phyloP scores from a whole-genome alignment of 2,888 invertebrate genomes.

The Hemistola chrysoprasaria region DNA sequence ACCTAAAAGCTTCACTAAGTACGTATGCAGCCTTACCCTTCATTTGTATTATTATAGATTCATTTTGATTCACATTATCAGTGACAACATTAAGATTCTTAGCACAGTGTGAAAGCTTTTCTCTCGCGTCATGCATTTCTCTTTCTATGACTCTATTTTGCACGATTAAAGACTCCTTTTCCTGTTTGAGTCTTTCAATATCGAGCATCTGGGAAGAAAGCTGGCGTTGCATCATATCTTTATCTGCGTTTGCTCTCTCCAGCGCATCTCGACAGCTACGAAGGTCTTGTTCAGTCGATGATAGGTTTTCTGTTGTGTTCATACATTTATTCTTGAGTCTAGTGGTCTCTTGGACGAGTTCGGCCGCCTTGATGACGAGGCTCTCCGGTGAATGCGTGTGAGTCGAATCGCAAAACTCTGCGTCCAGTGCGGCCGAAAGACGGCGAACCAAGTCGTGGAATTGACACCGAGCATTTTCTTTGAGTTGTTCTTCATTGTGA shows the following conservation, averaged over 20 bases:
- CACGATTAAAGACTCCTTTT: conserved; percentile 88
- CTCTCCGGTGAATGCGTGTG: conserved; percentile 86
- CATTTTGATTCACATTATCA: conserved; percentile 86
- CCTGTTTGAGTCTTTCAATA: conserved; percentile 87
- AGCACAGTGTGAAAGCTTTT: conserved; percentile 84
- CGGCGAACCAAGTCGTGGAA: conserved; percentile 88
- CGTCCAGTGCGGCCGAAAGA: conserved; percentile 86
- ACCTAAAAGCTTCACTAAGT: background rate
- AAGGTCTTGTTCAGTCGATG: conserved; percentile 84
- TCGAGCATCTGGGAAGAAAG: conserved; percentile 87
- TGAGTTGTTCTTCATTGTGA: conserved; percentile 87
- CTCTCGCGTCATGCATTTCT: conserved; percentile 86
- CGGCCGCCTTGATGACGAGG: conserved; percentile 89
- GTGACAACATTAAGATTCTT: conserved; percentile 85
- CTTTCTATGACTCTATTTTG: conserved; percentile 88
- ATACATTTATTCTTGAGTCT: conserved; percentile 84
- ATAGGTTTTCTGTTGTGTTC: conserved; percentile 82
- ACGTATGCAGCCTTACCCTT: conserved; percentile 75
- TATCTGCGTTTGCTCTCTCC: conserved; percentile 85
- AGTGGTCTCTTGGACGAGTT: conserved; percentile 88
- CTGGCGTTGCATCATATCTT: conserved; percentile 89
- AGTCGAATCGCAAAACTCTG: conserved; percentile 85
- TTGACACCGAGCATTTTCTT: conserved; percentile 86
- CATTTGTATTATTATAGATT: conserved; percentile 85
- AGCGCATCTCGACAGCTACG: conserved; percentile 85